Base-by-base conservation (phyloP, 2,797 vertebrate genomes). In the Hirundo rustica region DNA sequence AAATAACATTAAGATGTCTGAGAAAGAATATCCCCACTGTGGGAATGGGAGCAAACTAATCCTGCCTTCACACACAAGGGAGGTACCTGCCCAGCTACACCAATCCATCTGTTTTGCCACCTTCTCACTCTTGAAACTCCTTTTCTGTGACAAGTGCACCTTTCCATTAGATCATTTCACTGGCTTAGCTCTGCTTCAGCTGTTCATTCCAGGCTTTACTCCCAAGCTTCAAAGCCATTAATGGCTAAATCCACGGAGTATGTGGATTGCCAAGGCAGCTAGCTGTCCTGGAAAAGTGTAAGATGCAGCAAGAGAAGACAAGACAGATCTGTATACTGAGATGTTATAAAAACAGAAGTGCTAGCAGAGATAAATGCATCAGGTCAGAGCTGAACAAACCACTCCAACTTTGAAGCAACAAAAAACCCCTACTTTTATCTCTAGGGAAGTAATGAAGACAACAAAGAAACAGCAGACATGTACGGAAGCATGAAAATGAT, bases 101-200 rank as follows among this genome's bases (percentile, higher is more conserved):
- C 70, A 60, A 84, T 45, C n/a, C 86, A 89, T 61, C 73, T 91
- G 58, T 70, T 95, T 62, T 62, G 55, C 36, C 86, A 90, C 71
- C 53, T 88, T 91, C 78, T 84, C 80, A 75, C 79, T 88, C 87
- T 66, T 67, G 29, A 62, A 79, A 89, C 60, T 85, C 36, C 70
- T 86, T 86, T 80, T 72, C 68, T 91, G 76, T 50, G 45, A 80
- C 72, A 95, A 95, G 54, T 16, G 29, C 60, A 89, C 71, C 83
- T 92, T 95, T 88, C 80, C 55, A 94, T 76, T 86, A 90, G 80
- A 92, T 76, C 77, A 76, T 51, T 94, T 86, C 88, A 82, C 29
- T 70, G 80, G 83, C 74, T 96, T 95, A 87, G 77, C 51, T 95
- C 71, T 91, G 90, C 90, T 66, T 95, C 94, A 95, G 93, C 85